Evolutionary conservation across 1,140 invertebrate species (phyloP).

Genomic region (Orius laevigatus): DNA sequence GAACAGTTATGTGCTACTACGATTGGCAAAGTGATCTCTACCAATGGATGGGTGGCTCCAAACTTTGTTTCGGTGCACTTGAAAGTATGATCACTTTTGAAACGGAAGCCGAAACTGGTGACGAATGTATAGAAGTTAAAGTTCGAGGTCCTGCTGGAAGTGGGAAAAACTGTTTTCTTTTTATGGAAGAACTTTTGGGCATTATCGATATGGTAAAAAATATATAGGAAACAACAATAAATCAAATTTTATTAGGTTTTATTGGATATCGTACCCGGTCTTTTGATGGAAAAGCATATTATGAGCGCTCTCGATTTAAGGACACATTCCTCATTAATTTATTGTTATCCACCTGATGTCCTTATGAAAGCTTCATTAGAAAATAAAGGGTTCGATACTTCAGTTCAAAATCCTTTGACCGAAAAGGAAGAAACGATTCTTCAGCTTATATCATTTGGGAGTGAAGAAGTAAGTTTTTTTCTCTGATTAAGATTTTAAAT

Average conservation of each 20-base stretch:
- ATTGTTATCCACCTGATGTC: constrained; percentile 41
- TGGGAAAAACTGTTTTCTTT: constrained; percentile 46
- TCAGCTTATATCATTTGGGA: constrained; percentile 49
- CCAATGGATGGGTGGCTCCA: constrained; percentile 67
- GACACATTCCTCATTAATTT: constrained; percentile 32
- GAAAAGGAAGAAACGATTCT: constrained; percentile 44
- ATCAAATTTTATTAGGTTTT: constrained; percentile 35
- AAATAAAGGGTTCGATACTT: constrained; percentile 28
- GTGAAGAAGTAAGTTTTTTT: constrained; percentile 14
- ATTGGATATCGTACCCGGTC: constrained; percentile 45
- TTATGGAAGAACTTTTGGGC: constrained; percentile 56
- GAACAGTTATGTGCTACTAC: constrained; percentile 35
- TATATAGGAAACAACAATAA: too few relatives aligned
- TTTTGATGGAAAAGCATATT: constrained; percentile 45
- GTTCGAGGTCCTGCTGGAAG: constrained; percentile 48
- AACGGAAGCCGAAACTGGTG: constrained; percentile 36
- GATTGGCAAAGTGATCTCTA: constrained; percentile 51
- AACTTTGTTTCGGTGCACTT: constrained; percentile 50
- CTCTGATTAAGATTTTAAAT: background rate
- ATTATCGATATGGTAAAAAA: constrained; percentile 43
- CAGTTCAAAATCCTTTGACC: constrained; percentile 39
- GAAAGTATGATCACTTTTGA: constrained; percentile 57
- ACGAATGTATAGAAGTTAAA: constrained; percentile 50
- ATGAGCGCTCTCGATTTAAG: constrained; percentile 45
- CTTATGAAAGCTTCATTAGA: constrained; percentile 41